Evolutionary conservation across 2,888 invertebrate genomes (phyloP).

Genomic region (Yponomeuta malinellus): DNA sequence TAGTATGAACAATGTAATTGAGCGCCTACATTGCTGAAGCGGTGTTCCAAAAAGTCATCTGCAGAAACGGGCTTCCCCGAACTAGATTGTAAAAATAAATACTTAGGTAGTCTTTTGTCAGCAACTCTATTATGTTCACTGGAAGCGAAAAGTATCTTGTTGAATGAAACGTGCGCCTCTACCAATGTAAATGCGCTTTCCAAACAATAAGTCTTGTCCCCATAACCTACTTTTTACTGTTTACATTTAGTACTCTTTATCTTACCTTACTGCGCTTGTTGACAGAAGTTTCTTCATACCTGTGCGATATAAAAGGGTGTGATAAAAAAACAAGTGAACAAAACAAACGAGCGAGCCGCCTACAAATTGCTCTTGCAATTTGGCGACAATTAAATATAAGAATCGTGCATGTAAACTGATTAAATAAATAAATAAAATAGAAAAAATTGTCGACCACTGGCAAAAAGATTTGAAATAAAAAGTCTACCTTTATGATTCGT

Average conservation of each 20-base stretch:
- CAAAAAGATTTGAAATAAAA: no score
- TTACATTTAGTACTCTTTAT: slow-evolving; percentile 4
- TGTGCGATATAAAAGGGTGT: not conserved
- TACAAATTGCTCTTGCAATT: no score
- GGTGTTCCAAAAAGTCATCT: not conserved
- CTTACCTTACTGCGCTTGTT: not conserved
- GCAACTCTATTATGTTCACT: not conserved
- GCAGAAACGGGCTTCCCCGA: not conserved
- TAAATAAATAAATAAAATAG: no score
- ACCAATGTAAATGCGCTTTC: slow-evolving; percentile 2
- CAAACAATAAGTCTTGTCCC: slow-evolving; percentile 1
- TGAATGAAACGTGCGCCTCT: not conserved
- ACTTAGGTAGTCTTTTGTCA: not conserved
- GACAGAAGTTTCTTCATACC: slow-evolving; percentile 1
- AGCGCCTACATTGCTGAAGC: not conserved
- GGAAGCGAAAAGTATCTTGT: not conserved
- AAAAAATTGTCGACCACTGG: no score
- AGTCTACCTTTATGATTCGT: no score
- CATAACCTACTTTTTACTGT: slow-evolving; percentile 3
- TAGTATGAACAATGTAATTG: no score
- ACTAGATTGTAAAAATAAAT: not conserved
- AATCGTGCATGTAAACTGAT: no score
- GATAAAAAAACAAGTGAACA: not conserved
- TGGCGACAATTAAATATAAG: no score
- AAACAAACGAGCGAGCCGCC: no score